A percentile compares a stretch with the other conserved stretches of the same genome.
These are phyloP conservation scores for Drepanosiphum platanoidis DNA, from an alignment of 2,888 invertebrate genomes.

Conservation along the genomic window DNA sequence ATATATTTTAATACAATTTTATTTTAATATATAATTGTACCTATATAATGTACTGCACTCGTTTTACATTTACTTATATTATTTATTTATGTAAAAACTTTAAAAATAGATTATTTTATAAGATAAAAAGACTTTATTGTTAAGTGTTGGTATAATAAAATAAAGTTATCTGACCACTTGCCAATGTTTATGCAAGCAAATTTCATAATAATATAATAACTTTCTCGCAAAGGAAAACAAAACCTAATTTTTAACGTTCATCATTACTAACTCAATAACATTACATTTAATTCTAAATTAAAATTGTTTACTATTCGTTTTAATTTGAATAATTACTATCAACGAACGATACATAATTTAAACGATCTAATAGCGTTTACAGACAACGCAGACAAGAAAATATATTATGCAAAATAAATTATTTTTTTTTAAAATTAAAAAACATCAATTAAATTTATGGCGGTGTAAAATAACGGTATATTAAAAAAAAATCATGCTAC, in stretches of 20 bases:
- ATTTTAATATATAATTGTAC: no score
- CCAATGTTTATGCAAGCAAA: conserved; percentile 7
- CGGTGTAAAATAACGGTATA: no score
- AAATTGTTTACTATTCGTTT: not conserved
- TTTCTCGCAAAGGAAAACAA: not conserved
- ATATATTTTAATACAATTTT: no score
- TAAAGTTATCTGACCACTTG: conserved; percentile 12
- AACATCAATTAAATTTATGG: no score
- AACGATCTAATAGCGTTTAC: no score
- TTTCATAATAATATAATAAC: conserved; percentile 17
- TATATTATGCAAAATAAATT: no score
- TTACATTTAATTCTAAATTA: not conserved
- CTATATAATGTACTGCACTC: no score
- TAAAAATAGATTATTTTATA: not conserved
- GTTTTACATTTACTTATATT: not conserved
- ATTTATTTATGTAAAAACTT: not conserved
- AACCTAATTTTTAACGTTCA: not conserved
- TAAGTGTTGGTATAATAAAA: not conserved
- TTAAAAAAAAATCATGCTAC: no score
- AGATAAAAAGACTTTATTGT: not conserved
- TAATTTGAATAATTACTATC: no score
- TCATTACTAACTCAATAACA: not conserved
- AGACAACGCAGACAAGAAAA: no score
- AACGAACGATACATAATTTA: no score
- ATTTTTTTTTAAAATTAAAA: no score